Conservation (phyloP, 2,113 vertebrate species). For the Xenopus laevis region DNA sequence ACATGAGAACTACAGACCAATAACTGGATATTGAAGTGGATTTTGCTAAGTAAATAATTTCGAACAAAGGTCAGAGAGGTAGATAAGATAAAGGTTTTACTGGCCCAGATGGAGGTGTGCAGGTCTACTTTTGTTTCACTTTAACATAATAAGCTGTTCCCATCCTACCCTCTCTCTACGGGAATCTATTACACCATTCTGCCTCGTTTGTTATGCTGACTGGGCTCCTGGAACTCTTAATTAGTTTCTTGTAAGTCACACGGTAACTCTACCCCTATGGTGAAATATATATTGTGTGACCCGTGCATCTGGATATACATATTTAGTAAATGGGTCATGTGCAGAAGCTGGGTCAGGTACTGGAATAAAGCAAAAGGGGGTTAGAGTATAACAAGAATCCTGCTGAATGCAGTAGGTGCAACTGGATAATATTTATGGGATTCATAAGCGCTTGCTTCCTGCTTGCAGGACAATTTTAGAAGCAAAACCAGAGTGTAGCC, state of each 20-base stretch:
- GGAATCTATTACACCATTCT: constrained; percentile 32
- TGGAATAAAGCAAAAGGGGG: too few species aligned
- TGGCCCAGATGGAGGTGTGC: background rate
- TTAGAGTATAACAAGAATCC: too few species aligned
- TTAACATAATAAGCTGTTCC: constrained; percentile 9
- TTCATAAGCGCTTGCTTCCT: too few species aligned
- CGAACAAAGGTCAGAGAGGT: constrained; percentile 3
- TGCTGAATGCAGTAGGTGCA: too few species aligned
- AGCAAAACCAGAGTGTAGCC: too few species aligned
- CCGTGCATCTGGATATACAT: constrained; percentile 10
- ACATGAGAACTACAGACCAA: background rate
- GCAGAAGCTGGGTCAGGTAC: too few species aligned
- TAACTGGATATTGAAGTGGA: background rate
- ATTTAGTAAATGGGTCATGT: too few species aligned
- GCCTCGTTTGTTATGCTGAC: constrained; percentile 32
- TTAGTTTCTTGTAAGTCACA: constrained; percentile 22
- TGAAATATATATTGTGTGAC: constrained; percentile 17
- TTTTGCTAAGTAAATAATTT: background rate
- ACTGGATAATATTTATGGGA: too few species aligned
- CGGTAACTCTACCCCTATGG: constrained; percentile 18
- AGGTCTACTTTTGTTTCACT: constrained; percentile 22
- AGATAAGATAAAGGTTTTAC: constrained; percentile 19
- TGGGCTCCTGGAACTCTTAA: constrained; percentile 22
- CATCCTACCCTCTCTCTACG: background rate
- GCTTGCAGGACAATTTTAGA: too few species aligned